Evolutionary conservation across 2,888 invertebrate species (phyloP).

Genomic region (Lasioglossum zephyrum): DNA sequence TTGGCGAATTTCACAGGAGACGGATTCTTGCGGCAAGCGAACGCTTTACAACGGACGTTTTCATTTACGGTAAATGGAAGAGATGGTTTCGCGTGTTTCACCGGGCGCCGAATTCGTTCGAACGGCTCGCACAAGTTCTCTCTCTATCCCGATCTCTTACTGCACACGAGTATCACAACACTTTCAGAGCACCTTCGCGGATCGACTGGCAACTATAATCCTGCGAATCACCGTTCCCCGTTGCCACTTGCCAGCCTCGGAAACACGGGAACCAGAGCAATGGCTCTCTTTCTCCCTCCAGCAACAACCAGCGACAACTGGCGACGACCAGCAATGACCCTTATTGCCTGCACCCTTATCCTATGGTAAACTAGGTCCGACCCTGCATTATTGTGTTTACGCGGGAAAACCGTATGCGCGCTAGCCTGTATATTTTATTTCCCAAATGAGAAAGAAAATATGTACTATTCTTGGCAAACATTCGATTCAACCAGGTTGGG

Average conservation of each 20-base stretch:
- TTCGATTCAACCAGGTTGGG: too few relatives aligned
- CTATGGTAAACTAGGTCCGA: conserved; percentile 35
- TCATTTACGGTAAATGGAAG: neutral
- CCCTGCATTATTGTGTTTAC: neutral
- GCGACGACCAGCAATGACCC: conserved; percentile 61
- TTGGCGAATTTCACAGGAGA: neutral
- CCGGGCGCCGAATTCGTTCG: conserved; percentile 1
- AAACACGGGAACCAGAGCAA: conserved; percentile 36
- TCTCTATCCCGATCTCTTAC: conserved; percentile 15
- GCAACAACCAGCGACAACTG: conserved; percentile 68
- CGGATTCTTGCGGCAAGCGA: neutral
- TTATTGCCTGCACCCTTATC: conserved; percentile 44
- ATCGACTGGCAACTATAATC: conserved; percentile 57
- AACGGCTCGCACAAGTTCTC: conserved; percentile 14
- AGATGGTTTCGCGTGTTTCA: conserved; percentile 13
- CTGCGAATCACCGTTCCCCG: conserved; percentile 26
- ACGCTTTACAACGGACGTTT: neutral
- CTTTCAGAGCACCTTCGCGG: conserved; percentile 52
- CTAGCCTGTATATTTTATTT: too few relatives aligned
- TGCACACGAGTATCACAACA: conserved; percentile 35
- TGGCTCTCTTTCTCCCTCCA: conserved; percentile 23
- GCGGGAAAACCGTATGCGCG: neutral
- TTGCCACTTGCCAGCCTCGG: conserved; percentile 7
- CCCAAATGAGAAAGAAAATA: too few relatives aligned
- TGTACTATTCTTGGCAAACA: too few relatives aligned